These are phyloP conservation scores for Spisula solida DNA, from an alignment of 2,888 invertebrate genomes.

Conservation along the genomic window DNA sequence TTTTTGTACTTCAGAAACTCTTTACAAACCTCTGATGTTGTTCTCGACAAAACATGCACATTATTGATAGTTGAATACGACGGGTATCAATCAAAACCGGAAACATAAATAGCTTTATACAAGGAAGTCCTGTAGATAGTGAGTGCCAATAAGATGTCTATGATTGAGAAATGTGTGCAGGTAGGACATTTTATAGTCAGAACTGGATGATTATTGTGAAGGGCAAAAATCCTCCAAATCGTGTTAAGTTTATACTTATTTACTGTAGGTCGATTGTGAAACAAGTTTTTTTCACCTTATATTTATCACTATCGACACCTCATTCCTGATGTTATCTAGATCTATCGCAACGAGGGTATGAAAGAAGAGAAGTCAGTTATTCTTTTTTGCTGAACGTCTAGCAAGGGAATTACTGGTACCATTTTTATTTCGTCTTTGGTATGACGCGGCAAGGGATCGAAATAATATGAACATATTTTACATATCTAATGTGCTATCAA, in stretches of 20 bases:
- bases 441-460: too few relatives aligned
- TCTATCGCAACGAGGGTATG: too few relatives aligned
- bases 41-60: neutral
- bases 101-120: neutral
- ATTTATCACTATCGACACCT: too few relatives aligned
- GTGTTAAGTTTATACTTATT: neutral
- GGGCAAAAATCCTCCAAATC: neutral
- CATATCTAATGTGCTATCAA: too few relatives aligned
- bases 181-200: neutral
- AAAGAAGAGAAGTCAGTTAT: too few relatives aligned
- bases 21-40: neutral
- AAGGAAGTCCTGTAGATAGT: neutral
- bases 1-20: neutral
- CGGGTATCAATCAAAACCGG: neutral
- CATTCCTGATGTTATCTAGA: too few relatives aligned
- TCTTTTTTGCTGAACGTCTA: too few relatives aligned
- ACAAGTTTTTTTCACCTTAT: too few relatives aligned
- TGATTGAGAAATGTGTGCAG: neutral
- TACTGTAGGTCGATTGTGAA: too few relatives aligned
- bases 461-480: too few relatives aligned
- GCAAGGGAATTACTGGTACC: too few relatives aligned
- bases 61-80: neutral
- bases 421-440: too few relatives aligned
- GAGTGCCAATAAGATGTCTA: neutral
- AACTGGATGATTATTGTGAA: neutral